These are phyloP conservation scores for Blera fallax DNA, from an alignment of 2,888 invertebrate genomes.

Conservation along the genomic window DNA sequence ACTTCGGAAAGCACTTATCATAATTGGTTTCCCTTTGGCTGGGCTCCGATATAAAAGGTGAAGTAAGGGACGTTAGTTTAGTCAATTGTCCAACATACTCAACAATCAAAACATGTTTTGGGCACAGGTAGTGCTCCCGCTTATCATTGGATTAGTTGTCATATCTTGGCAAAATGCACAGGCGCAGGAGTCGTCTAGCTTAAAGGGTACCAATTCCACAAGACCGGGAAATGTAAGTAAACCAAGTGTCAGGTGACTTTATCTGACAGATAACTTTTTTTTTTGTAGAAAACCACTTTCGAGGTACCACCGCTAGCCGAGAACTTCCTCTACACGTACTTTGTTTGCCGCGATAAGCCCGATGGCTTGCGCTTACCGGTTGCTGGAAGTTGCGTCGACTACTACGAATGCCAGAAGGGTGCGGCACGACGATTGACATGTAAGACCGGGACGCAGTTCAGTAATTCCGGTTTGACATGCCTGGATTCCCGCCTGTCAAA, in stretches of 20 bases:
- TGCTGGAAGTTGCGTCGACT: constrained; percentile 52
- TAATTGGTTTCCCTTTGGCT: constrained; percentile 1
- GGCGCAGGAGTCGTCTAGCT: not conserved
- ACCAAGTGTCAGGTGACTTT: not conserved
- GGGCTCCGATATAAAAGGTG: constrained; percentile 41
- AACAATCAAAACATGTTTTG: constrained; percentile 46
- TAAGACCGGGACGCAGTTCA: constrained; percentile 36
- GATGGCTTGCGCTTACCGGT: constrained; percentile 55
- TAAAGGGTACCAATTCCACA: not conserved
- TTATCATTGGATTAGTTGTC: constrained; percentile 44
- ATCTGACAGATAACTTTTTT: not conserved
- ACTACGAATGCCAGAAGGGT: constrained; percentile 35
- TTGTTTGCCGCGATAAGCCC: constrained; percentile 42
- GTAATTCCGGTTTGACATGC: constrained; percentile 35
- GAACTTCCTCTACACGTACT: constrained; percentile 29
- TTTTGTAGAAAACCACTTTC: constrained; percentile 16
- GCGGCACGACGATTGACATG: constrained; percentile 21
- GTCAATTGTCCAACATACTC: constrained; percentile 19
- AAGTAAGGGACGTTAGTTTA: constrained; percentile 13
- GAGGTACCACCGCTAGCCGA: not conserved
- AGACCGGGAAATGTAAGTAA: constrained; percentile 47
- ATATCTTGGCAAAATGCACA: not conserved
- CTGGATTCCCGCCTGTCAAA: constrained; percentile 41
- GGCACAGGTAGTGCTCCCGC: constrained; percentile 24
- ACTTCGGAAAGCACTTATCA: constrained; percentile 25